Evolutionary conservation across 2,113 vertebrate genomes (phyloP), one percentile per base, ranked within the genome.

Genomic region (Xenopus laevis): DNA sequence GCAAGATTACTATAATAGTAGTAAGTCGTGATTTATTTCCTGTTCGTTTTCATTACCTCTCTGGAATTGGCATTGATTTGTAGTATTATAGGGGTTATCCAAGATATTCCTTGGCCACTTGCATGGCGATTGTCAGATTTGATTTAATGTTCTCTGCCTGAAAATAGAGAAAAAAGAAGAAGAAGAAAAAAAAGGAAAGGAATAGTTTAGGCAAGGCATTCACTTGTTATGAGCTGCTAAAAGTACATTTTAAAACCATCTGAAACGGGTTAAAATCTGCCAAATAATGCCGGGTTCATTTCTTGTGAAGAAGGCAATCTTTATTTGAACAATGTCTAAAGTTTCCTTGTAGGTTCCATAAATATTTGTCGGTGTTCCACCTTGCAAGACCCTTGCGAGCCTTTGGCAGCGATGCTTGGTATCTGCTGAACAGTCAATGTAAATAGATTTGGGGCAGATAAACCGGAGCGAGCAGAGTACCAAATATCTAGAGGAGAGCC

Each of bases 321-420:
- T 89, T 88, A 82, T 86, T 86, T 87, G 87, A 86, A 84, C 84
- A 84, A 81, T 79, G 79, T 85, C 85, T 86, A 84, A 79, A 79
- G 73, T 88, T 88, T 87, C 86, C 84, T 65, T 86, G 82, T 78
- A 82, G 84, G 85, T 86, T 88, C 84, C 84, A 86, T 84, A 89
- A 86, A 87, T 87, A 86, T 86, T 88, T 87, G 80, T 85, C 85
- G 80, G 81, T 86, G 81, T 82, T 83, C 79, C 74, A 82, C 47
- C 46, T 82, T 74, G 33, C 83, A 81, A 87, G 79, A 79, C 81
- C 71, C 79, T 71, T 64, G 78, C 65, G 18, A 82, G 71, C 77
- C 81, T 74, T 83, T 87, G 86, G 84, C 83, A 86, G 72, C 78
- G 57, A 12, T 55, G 78, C 76, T 73, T 74, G 44, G 79, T 83